Conservation (phyloP, 2,113 vertebrate genomes). For the Notarius quadriscutis region DNA sequence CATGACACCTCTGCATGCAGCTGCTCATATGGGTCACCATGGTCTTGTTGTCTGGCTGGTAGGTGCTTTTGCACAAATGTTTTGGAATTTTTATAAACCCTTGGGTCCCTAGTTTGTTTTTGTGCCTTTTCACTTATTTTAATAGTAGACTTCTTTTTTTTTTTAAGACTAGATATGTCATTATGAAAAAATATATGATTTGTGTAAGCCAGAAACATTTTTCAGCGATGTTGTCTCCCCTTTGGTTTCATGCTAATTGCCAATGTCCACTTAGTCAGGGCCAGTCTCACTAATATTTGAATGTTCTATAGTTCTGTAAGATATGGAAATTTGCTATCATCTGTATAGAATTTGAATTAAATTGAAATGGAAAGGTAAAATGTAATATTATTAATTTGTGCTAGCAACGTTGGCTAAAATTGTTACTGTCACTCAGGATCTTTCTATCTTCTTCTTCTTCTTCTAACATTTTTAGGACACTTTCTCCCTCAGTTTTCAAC, state of each 20-base stretch:
- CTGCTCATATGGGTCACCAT: constrained; percentile 78
- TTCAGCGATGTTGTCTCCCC: background rate
- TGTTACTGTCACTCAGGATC: no score
- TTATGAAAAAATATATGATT: background rate
- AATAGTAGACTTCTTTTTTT: background rate
- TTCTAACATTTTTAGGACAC: no score
- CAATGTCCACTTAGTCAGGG: background rate
- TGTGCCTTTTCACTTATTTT: background rate
- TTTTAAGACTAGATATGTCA: background rate
- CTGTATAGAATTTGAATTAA: background rate
- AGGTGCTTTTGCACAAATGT: constrained; percentile 40
- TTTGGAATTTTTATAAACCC: background rate
- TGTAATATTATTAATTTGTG: background rate
- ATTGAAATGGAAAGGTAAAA: background rate
- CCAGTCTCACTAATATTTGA: background rate
- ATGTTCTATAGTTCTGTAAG: background rate
- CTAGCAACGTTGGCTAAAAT: no score
- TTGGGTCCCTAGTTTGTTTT: background rate
- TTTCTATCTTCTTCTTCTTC: no score
- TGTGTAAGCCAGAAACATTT: background rate
- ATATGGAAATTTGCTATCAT: background rate
- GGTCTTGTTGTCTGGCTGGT: constrained; percentile 82
- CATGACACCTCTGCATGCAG: constrained; percentile 82
- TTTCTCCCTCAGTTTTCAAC: no score
- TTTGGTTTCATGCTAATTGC: background rate